Conservation (phyloP, 1,140 invertebrate species). For the Orius insidiosus region DNA sequence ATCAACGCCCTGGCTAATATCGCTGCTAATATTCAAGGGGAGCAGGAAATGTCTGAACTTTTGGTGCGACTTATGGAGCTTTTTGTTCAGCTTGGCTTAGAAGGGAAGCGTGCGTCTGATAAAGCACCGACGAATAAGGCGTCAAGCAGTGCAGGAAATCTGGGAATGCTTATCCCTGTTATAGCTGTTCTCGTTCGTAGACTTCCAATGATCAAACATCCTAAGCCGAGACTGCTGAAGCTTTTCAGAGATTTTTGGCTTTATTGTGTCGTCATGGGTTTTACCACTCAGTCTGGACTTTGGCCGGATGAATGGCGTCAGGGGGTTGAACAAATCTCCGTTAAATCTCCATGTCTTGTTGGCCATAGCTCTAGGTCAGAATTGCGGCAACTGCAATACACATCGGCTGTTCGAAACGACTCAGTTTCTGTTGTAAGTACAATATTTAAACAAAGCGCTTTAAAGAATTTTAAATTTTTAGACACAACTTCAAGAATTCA, state of each 20-base stretch:
- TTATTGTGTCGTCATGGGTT: constrained; percentile 98
- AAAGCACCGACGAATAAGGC: constrained; percentile 60
- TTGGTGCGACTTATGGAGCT: constrained; percentile 78
- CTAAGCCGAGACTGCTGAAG: constrained; percentile 88
- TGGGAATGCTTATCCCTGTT: constrained; percentile 92
- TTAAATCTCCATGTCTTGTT: constrained; percentile 87
- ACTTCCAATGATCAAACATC: constrained; percentile 75
- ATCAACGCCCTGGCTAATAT: constrained; percentile 90
- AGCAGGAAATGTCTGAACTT: constrained; percentile 70
- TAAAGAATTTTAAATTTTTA: too few species aligned
- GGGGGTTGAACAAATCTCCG: constrained; percentile 90
- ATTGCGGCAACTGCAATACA: constrained; percentile 90
- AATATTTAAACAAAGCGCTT: too few species aligned
- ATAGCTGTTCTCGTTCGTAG: constrained; percentile 76
- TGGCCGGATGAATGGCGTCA: constrained; percentile 96
- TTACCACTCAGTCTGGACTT: constrained; percentile 70
- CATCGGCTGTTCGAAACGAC: constrained; percentile 89
- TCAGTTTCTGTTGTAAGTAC: constrained; percentile 53
- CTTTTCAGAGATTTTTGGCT: constrained; percentile 98
- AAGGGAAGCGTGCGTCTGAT: constrained; percentile 85
- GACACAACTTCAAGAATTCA: constrained; percentile 77
- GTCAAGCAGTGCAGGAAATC: constrained; percentile 85
- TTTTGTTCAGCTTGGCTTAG: constrained; percentile 92
- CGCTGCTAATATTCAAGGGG: constrained; percentile 79
- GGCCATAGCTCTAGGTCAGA: constrained; percentile 85